Evolutionary conservation across 2,888 invertebrate species (phyloP), one percentile per base, ranked within the genome.

Genomic region (Thymelicus acteon): DNA sequence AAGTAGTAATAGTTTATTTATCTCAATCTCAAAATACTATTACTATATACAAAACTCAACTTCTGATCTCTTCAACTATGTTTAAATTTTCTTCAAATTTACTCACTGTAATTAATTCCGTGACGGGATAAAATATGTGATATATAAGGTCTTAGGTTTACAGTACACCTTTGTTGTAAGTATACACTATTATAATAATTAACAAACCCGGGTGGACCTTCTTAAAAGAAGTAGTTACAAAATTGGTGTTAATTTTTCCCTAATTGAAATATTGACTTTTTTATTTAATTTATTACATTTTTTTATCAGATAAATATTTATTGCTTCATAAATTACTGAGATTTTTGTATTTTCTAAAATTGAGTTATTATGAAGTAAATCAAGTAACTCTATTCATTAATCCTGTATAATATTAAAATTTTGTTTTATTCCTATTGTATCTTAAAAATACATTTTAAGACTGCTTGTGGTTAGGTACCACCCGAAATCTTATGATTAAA

Each of bases 401-500:
- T 44, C 12, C 10, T 12, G 10, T 10, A 44, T 44, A 44, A 12
- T 44, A 44, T 10, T 44, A 8, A 44, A 31, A 5, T 44, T n/a
- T n/a, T 58, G 7, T n/a, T 4, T 2, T 39, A 7, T 39, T 39
- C n/a, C 1, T 24, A 54, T 24, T 24, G 10, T 58, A 39, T 39
- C n/a, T 57, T 39, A 10, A 52, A 63, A 7, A 15, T 37, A 13
- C 31, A 39, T 19, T 15, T 52, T 54, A 24, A 24, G 24, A 54
- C 54, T 60, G 24, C 52, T 10, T 61, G 15, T 48, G 73, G 54
- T 10, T 24, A 54, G 54, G 72, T 49, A 48, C 67, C 73, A 73
- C 71, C 74, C 78, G 73, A 74, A 77, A 72, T 86, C 85, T 87
- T 88, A 86, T 88, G 85, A 89, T 75, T 84, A 82, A 82, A 61